Percentiles rank a stretch among this genome's conserved stretches.
Evolutionary conservation across 2,888 invertebrate genomes (phyloP).

Genomic region (Drosophila nr. fundita): DNA sequence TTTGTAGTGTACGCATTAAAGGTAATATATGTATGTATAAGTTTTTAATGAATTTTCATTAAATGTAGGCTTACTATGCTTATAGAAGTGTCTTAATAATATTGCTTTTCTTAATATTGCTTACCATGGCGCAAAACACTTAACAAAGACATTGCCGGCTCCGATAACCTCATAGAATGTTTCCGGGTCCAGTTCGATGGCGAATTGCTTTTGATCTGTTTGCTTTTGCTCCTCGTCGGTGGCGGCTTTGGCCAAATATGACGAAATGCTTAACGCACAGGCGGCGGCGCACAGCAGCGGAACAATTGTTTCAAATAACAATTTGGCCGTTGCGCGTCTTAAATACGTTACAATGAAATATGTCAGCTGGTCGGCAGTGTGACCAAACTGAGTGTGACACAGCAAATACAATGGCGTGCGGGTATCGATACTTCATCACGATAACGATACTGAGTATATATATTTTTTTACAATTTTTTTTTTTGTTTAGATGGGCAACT

Average conservation of each 20-base stretch:
- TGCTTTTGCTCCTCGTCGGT: slow-evolving; percentile 43
- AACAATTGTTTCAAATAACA: slow-evolving; percentile 59
- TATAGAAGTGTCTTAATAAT: no score
- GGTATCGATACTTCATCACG: slow-evolving; percentile 18
- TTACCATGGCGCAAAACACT: slow-evolving; percentile 93
- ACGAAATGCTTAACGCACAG: slow-evolving; percentile 51
- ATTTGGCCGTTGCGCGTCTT: slow-evolving; percentile 32
- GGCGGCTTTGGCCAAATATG: slow-evolving; percentile 31
- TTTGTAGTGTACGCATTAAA: no score
- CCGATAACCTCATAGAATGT: slow-evolving; percentile 88
- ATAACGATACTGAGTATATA: background rate
- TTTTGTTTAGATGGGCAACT: no score
- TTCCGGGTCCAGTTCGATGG: slow-evolving; percentile 86
- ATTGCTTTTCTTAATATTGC: slow-evolving; percentile 55
- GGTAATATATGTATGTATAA: no score
- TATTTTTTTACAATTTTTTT: no score
- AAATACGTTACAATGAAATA: slow-evolving; percentile 31
- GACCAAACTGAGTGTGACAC: slow-evolving; percentile 11
- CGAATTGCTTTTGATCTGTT: slow-evolving; percentile 72
- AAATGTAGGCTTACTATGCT: no score
- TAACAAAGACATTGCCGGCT: slow-evolving; percentile 90
- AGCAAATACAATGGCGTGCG: background rate
- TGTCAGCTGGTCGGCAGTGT: slow-evolving; percentile 26
- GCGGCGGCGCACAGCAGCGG: slow-evolving; percentile 35
- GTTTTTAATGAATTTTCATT: no score